phyloP scores from a whole-genome alignment of 2,797 vertebrate species.

The Onychomys leucogaster region DNA sequence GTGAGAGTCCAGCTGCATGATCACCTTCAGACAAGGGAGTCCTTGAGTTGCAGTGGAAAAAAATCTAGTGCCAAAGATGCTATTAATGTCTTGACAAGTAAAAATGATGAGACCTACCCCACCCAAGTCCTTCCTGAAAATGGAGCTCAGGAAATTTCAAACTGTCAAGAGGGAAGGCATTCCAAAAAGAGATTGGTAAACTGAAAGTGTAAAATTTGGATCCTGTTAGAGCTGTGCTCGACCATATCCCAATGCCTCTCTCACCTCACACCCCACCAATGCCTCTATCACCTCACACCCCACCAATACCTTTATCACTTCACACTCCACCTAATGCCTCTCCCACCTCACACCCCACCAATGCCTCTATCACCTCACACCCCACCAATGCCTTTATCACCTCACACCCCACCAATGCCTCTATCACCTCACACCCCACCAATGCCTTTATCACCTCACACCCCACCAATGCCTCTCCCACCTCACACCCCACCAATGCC shows the following conservation, averaged over 20 bases:
- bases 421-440: not conserved
- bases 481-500: not conserved
- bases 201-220: not conserved
- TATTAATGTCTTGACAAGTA: not conserved
- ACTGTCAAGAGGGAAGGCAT: not conserved
- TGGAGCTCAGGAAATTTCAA: conserved; percentile 11
- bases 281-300: no score
- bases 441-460: not conserved
- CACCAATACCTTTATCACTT: no score
- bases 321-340: no score
- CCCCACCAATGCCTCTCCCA: not conserved
- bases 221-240: not conserved
- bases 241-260: no score
- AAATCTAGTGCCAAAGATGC: not conserved
- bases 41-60: not conserved
- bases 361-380: not conserved
- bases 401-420: not conserved
- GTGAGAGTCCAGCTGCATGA: not conserved
- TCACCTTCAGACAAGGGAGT: not conserved
- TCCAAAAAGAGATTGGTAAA: not conserved
- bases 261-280: no score
- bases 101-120: not conserved
- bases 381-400: not conserved
- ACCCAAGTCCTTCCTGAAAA: not conserved
- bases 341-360: not conserved